Conservation (phyloP, 2,888 invertebrate species). For the Barypeithes pellucidus region DNA sequence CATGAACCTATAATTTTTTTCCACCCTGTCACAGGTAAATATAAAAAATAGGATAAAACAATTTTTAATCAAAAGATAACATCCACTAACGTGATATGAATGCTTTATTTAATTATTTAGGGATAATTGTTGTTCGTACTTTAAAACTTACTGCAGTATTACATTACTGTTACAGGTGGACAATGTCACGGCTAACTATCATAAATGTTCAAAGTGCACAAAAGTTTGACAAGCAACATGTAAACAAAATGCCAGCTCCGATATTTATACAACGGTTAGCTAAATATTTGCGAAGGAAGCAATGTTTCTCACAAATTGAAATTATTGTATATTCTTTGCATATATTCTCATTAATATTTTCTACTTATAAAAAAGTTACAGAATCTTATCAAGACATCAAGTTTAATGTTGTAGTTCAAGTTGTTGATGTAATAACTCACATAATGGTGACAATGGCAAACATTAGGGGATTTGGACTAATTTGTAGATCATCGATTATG, state of each 20-base stretch:
- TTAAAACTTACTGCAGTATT: neutral
- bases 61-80: neutral
- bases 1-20: neutral
- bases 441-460: neutral
- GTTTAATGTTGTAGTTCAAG: neutral
- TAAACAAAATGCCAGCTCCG: neutral
- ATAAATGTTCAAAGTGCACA: neutral
- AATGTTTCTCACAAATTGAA: neutral
- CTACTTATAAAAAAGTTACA: neutral
- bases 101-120: neutral
- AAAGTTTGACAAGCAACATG: neutral
- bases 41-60: neutral
- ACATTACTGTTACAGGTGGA: neutral
- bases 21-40: neutral
- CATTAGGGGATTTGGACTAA: neutral
- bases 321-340: neutral
- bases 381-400: neutral
- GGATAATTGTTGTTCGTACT: neutral
- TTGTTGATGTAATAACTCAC: neutral
- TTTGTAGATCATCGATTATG: neutral
- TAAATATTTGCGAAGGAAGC: neutral
- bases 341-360: neutral
- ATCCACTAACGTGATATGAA: neutral
- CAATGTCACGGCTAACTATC: neutral
- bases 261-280: neutral